These are phyloP conservation scores for Pocota personata DNA, from an alignment of 2,888 invertebrate species.

Conservation along the genomic window DNA sequence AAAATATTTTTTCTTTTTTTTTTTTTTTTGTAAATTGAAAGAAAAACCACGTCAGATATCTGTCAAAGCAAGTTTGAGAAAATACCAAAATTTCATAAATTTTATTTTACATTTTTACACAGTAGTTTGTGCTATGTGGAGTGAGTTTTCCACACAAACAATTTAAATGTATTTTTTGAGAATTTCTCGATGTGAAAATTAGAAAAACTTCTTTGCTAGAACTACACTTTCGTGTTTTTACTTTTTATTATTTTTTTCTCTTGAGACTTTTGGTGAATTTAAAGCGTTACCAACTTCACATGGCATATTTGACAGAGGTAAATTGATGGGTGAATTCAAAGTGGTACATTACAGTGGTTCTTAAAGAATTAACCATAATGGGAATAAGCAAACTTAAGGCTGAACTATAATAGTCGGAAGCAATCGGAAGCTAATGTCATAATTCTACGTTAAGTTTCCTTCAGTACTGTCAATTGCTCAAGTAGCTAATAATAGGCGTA, in stretches of 20 bases:
- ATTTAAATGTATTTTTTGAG: background rate
- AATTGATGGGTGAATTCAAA: background rate
- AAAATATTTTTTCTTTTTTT: constrained; percentile 11
- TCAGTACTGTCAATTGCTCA: too few species aligned
- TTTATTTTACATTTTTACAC: constrained; percentile 45
- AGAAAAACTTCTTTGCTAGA: background rate
- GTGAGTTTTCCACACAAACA: background rate
- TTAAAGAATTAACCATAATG: background rate
- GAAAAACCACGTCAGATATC: constrained; percentile 70
- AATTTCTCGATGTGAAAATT: constrained; percentile 10
- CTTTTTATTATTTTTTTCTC: constrained; percentile 34
- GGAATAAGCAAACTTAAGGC: too few species aligned
- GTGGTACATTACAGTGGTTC: background rate
- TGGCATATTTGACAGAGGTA: background rate
- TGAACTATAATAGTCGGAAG: too few species aligned
- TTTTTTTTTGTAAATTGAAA: constrained; percentile 30
- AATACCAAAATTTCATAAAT: constrained; percentile 2
- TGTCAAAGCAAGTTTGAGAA: constrained; percentile 43
- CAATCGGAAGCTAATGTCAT: too few species aligned
- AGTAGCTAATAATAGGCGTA: too few species aligned
- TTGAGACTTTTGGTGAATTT: background rate
- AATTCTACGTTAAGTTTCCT: too few species aligned
- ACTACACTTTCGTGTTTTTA: constrained; percentile 45
- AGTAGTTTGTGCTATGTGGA: background rate
- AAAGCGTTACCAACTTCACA: constrained; percentile 2